phyloP scores from a whole-genome alignment of 2,113 vertebrate genomes.

The Eptesicus fuscus region DNA sequence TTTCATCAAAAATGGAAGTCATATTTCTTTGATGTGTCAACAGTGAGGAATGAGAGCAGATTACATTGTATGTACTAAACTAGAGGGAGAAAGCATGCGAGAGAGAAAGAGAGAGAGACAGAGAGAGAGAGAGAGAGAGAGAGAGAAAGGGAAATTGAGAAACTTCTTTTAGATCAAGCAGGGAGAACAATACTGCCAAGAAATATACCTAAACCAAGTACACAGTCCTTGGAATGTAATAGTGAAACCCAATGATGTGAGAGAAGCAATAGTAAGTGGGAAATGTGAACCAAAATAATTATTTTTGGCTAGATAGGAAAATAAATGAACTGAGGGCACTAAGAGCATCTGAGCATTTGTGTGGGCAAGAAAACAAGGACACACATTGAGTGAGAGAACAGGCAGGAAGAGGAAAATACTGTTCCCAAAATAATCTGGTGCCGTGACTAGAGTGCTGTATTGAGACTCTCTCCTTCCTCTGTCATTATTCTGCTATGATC shows the following conservation, averaged over 20 bases:
- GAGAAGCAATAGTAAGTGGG: not conserved
- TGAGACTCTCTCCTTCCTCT: not conserved
- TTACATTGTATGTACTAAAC: conserved; percentile 33
- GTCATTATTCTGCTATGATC: not conserved
- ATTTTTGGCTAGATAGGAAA: conserved; percentile 15
- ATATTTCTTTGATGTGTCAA: conserved; percentile 75
- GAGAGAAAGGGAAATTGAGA: not conserved
- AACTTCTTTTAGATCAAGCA: not conserved
- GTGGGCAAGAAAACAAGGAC: conserved; percentile 39
- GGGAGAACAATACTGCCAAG: not conserved
- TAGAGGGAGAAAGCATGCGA: not conserved
- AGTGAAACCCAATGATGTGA: not conserved
- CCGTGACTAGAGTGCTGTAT: not conserved
- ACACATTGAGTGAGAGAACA: conserved; percentile 17
- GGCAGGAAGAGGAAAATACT: conserved; percentile 43
- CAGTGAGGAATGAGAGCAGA: conserved; percentile 41
- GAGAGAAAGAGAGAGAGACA: not conserved
- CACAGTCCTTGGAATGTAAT: not conserved
- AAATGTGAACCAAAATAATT: conserved; percentile 48
- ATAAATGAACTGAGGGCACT: not conserved
- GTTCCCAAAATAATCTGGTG: conserved; percentile 15
- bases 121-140: not conserved
- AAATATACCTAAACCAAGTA: conserved; percentile 13
- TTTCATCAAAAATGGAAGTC: conserved; percentile 71
- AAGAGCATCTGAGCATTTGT: conserved; percentile 2